phyloP scores from a whole-genome alignment of 2,888 invertebrate genomes.

The Macaria liturata region DNA sequence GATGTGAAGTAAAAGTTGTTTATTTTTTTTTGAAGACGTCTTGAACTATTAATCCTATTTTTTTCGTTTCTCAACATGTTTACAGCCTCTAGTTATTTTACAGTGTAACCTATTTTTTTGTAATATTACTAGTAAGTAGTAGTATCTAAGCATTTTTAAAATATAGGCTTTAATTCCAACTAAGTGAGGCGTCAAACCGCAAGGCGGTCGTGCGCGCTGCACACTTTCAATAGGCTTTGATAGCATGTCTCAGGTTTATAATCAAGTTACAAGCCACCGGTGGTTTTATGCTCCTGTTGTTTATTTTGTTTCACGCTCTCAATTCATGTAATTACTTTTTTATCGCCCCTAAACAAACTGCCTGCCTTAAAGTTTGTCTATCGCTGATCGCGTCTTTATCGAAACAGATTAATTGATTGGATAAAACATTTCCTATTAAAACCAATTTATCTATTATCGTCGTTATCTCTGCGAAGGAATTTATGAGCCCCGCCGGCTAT shows the following conservation, averaged over 20 bases:
- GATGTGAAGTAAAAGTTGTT: slow-evolving; percentile 16
- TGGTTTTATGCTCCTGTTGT: slow-evolving; percentile 31
- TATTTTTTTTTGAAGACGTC: slow-evolving; percentile 13
- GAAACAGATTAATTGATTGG: slow-evolving; percentile 17
- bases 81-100: no score
- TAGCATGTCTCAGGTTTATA: slow-evolving; percentile 32
- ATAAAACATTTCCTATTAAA: slow-evolving; percentile 23
- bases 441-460: slow-evolving; percentile 20
- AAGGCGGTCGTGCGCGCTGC: slow-evolving; percentile 33
- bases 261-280: slow-evolving; percentile 31
- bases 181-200: slow-evolving; percentile 40
- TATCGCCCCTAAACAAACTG: not conserved
- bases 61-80: not conserved
- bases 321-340: not conserved
- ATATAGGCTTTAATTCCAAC: slow-evolving; percentile 30
- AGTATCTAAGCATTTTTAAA: slow-evolving; percentile 17
- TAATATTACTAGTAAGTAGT: no score
- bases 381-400: slow-evolving; percentile 10
- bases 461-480: slow-evolving; percentile 24
- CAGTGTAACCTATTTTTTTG: not conserved
- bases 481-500: slow-evolving; percentile 16
- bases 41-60: not conserved
- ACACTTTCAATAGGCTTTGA: slow-evolving; percentile 37
- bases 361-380: slow-evolving; percentile 3
- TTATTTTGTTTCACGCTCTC: slow-evolving; percentile 12